Evolutionary conservation across 2,113 vertebrate species (phyloP).

Genomic region (Toxotes chatareus): DNA sequence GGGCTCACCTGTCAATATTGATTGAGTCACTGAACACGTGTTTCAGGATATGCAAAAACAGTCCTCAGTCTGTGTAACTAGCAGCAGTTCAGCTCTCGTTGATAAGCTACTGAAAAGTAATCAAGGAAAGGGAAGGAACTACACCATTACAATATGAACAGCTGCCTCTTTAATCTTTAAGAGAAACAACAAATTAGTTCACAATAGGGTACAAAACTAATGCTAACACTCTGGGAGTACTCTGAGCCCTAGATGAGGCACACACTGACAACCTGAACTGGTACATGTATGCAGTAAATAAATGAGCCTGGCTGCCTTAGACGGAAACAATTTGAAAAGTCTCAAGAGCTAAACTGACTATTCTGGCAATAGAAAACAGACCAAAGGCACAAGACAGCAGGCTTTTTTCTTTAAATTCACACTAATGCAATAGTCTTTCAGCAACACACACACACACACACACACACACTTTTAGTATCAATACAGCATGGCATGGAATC

Average conservation of each 20-base stretch:
- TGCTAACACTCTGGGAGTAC: not conserved
- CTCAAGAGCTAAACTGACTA: not conserved
- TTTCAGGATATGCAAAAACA: constrained; percentile 14
- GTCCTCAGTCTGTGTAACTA: constrained; percentile 6
- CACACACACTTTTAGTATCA: not conserved
- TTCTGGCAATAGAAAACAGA: not conserved
- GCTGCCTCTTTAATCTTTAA: not conserved
- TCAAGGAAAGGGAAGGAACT: not conserved
- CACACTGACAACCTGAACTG: not conserved
- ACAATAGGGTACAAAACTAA: not conserved
- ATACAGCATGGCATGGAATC: constrained; percentile 19
- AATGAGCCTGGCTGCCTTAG: not conserved
- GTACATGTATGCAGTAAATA: not conserved
- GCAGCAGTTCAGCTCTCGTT: not conserved
- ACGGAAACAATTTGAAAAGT: not conserved
- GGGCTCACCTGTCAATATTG: constrained; percentile 60
- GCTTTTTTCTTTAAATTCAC: not conserved
- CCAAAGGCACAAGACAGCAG: not conserved
- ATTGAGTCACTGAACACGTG: constrained; percentile 9
- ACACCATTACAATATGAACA: not conserved
- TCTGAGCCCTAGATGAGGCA: not conserved
- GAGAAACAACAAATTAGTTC: not conserved
- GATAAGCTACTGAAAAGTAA: constrained; percentile 6
- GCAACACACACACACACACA: constrained; percentile 16
- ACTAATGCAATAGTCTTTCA: not conserved